Base-by-base conservation (phyloP, 1,140 invertebrate genomes). In the Subanguina moxae region DNA sequence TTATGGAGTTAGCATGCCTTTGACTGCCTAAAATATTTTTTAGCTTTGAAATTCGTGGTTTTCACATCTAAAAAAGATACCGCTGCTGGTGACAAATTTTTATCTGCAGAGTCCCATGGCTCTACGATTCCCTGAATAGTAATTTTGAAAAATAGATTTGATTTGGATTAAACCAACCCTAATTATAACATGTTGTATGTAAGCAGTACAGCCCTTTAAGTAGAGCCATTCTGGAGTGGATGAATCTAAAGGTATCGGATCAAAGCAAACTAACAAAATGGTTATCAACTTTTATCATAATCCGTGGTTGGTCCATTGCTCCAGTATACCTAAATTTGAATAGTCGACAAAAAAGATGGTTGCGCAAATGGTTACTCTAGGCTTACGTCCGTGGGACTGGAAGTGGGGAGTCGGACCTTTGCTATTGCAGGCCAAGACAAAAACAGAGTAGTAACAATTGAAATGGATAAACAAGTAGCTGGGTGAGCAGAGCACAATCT, bases 401-500 rank as follows among this genome's bases (percentile, higher is more conserved):
- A 74, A 19, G 69, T 69, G 17, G 76, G 76, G 7, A 78, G 46
- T 17, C 68, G 32, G 1, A 80, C 25, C n/a, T 65, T 32, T 15
- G 48, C 61, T 5, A 80, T 48, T 1, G 76, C 78, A 25, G 76
- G 76, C 65, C 80, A 78, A 0, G 72, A 80, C 17, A 78, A 70
- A 48, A 78, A 64, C 13, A 78, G 13, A 28, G 79, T 74, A 15
- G 73, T 76, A 17, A 77, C 21, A 52, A 80, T 70, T 0, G 78
- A 78, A 52, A 78, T 57, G 1, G 78, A 63, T 3, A 78, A 63
- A 68, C 76, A 78, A 38, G 73, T 25, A 9, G 58, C 48, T 13
- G 76, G 76, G 70, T 78, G 76, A 13, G 76, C 73, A 7, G 77
- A 73, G 43, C 76, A 78, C 1, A 80, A 56, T 32, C 76, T 78